These are phyloP conservation scores for Dendrocopos noguchii DNA, from an alignment of 2,113 vertebrate species.

Conservation along the genomic window DNA sequence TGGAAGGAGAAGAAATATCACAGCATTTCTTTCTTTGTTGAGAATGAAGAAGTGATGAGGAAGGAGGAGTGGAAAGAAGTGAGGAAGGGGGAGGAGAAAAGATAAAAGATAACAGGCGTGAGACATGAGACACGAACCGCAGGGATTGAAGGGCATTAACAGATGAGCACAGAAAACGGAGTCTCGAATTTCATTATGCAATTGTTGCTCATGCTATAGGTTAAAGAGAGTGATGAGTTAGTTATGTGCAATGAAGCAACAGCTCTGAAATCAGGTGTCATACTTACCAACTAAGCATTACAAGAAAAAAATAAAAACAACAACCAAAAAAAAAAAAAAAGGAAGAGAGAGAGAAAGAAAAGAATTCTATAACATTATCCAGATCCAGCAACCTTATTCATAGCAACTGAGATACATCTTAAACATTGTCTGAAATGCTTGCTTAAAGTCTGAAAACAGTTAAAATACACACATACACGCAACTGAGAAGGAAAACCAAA, in stretches of 20 bases:
- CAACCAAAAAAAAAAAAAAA: neutral
- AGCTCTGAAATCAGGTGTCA: slow-evolving; percentile 64
- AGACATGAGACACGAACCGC: slow-evolving; percentile 75
- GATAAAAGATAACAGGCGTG: slow-evolving; percentile 80
- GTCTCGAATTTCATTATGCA: slow-evolving; percentile 71
- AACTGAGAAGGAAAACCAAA: slow-evolving; percentile 41
- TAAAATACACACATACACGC: slow-evolving; percentile 41
- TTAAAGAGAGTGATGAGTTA: slow-evolving; percentile 74
- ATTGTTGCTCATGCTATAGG: slow-evolving; percentile 77
- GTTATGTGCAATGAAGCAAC: slow-evolving; percentile 68
- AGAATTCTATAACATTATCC: slow-evolving; percentile 76
- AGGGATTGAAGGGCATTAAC: slow-evolving; percentile 80
- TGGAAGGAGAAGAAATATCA: slow-evolving; percentile 90
- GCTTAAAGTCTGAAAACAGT: slow-evolving; percentile 30
- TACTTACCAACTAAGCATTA: slow-evolving; percentile 80
- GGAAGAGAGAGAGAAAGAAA: slow-evolving; percentile 69
- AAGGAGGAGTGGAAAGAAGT: slow-evolving; percentile 73
- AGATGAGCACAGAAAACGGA: slow-evolving; percentile 73
- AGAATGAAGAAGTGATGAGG: slow-evolving; percentile 82
- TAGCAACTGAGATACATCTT: slow-evolving; percentile 50
- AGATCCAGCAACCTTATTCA: slow-evolving; percentile 63
- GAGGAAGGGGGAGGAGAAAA: slow-evolving; percentile 72
- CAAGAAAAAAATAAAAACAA: slow-evolving; percentile 18
- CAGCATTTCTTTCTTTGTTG: slow-evolving; percentile 92
- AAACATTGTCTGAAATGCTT: slow-evolving; percentile 35